Percentiles rank a stretch among this genome's conserved stretches.
These are phyloP conservation scores for Campoletis raptor DNA, from an alignment of 2,888 invertebrate species.

Conservation along the genomic window DNA sequence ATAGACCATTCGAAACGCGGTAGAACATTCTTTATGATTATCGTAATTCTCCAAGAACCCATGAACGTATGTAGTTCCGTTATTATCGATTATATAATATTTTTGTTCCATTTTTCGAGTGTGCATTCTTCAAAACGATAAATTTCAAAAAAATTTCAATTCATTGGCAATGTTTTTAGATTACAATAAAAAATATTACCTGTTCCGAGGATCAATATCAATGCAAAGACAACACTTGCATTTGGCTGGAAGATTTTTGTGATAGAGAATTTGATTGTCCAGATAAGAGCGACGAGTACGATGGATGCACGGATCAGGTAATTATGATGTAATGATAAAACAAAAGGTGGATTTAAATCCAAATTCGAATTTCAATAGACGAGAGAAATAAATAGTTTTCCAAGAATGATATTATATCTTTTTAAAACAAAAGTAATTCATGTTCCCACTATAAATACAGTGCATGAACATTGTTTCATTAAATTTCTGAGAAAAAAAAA, in stretches of 20 bases:
- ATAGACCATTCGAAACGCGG: background rate
- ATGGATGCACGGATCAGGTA: conserved; percentile 78
- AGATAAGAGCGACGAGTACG: conserved; percentile 84
- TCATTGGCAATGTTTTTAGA: conserved; percentile 31
- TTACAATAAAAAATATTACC: background rate
- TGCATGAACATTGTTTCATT: background rate
- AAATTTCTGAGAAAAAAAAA: background rate
- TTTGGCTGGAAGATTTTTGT: conserved; percentile 82
- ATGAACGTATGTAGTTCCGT: background rate
- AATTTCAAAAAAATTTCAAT: background rate
- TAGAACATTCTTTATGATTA: background rate
- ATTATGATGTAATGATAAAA: background rate
- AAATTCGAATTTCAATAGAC: too few species aligned
- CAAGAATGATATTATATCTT: too few species aligned
- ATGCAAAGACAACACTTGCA: conserved; percentile 80
- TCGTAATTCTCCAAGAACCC: background rate
- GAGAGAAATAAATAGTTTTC: too few species aligned
- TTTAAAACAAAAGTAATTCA: too few species aligned
- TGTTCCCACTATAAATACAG: background rate
- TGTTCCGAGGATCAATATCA: conserved; percentile 76
- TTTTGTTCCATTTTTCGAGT: background rate
- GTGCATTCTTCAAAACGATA: background rate
- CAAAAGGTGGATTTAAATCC: background rate
- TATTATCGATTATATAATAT: too few species aligned
- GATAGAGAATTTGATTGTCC: conserved; percentile 83